These are phyloP conservation scores for Cnemophilus loriae DNA, from an alignment of 2,113 vertebrate species.

Conservation along the genomic window DNA sequence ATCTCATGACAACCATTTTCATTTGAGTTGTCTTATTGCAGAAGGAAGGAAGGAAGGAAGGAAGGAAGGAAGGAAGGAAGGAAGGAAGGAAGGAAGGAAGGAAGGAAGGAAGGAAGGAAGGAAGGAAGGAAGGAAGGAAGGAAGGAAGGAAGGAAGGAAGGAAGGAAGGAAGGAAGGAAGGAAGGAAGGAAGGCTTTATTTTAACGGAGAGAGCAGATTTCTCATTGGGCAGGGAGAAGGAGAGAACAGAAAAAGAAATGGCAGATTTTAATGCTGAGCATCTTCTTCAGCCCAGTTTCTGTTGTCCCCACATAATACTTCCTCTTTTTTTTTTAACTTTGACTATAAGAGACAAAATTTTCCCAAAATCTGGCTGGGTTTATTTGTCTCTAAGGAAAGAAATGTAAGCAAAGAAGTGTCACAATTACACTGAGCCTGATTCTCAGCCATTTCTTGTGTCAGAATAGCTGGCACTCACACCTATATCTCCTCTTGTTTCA, in stretches of 20 bases:
- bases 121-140: neutral
- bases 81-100: neutral
- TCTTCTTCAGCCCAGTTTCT: neutral
- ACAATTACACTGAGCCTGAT: neutral
- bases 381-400: constrained; percentile 55
- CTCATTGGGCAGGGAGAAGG: neutral
- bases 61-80: neutral
- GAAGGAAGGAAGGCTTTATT: neutral
- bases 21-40: neutral
- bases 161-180: neutral
- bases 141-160: neutral
- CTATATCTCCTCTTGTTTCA: neutral
- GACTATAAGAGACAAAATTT: neutral
- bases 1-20: constrained; percentile 13
- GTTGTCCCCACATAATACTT: neutral
- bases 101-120: neutral
- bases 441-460: neutral
- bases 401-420: neutral
- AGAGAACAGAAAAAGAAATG: neutral
- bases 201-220: neutral
- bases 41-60: neutral
- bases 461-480: neutral
- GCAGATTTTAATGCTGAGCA: neutral
- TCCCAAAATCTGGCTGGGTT: neutral
- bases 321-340: neutral